Conservation (phyloP, 2,113 vertebrate genomes). For the Sarotherodon lohbergeri region DNA sequence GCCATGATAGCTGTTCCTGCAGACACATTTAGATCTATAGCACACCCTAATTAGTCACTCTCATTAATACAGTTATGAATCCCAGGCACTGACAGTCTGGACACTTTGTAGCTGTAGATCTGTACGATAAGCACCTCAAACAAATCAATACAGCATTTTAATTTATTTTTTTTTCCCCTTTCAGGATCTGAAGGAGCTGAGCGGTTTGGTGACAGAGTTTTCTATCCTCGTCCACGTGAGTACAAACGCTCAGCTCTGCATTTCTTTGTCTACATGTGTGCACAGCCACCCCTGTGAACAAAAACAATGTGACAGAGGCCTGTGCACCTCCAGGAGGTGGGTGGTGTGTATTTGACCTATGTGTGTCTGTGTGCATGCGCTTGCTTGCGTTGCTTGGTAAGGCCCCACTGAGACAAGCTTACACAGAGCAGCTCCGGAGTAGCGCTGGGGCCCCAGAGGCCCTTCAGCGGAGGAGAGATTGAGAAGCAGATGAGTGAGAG, state of each 20-base stretch:
- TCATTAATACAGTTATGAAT: neutral
- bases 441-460: constrained; percentile 41
- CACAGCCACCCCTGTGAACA: neutral
- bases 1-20: neutral
- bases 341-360: neutral
- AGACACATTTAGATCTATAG: neutral
- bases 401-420: constrained; percentile 45
- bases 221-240: constrained; percentile 88
- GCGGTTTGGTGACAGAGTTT: constrained; percentile 87
- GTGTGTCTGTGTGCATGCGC: neutral
- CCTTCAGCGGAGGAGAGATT: constrained; percentile 6
- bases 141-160: neutral
- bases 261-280: neutral
- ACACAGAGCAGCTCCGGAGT: constrained; percentile 36
- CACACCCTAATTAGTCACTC: neutral
- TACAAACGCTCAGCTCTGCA: constrained; percentile 49
- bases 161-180: neutral
- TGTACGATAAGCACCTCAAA: neutral
- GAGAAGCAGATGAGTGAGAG: neutral
- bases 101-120: neutral
- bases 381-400: constrained; percentile 36
- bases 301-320: constrained; percentile 1
- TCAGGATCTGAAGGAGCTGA: constrained; percentile 87
- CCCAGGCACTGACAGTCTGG: neutral
- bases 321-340: constrained; percentile 16